Conservation (phyloP, 2,888 invertebrate genomes). For the Limnephilus marmoratus region DNA sequence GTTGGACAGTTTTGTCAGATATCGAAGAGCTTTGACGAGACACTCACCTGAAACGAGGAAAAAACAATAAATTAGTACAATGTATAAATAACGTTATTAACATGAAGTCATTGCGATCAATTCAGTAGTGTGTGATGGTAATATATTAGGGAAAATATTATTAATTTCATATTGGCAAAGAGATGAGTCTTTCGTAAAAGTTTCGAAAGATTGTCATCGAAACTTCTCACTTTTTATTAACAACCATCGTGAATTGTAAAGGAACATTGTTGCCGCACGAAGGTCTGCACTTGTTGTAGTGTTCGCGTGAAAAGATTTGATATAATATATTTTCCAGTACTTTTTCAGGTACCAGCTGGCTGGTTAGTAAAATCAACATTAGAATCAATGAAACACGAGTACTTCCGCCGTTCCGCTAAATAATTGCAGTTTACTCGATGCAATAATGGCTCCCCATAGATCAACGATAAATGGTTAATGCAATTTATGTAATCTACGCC, state of each 20-base stretch:
- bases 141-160: too few species aligned
- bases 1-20: not conserved
- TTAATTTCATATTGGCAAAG: not conserved
- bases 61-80: not conserved
- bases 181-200: not conserved
- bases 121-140: too few species aligned
- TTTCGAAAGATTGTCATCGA: too few species aligned
- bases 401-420: not conserved
- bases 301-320: too few species aligned
- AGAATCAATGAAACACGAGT: not conserved
- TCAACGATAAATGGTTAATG: not conserved
- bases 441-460: not conserved
- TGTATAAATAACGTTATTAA: not conserved
- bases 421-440: not conserved
- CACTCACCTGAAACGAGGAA: constrained; percentile 21
- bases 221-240: not conserved
- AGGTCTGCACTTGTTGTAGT: too few species aligned
- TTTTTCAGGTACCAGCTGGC: not conserved
- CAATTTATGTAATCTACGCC: not conserved
- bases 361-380: not conserved
- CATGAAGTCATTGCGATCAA: too few species aligned
- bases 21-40: not conserved
- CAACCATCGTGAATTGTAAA: not conserved
- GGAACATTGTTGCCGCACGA: not conserved
- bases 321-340: not conserved